A percentile compares a stretch with the other conserved stretches of the same genome.
Evolutionary conservation across 2,797 vertebrate genomes (phyloP).

Genomic region (Euthynnus affinis): DNA sequence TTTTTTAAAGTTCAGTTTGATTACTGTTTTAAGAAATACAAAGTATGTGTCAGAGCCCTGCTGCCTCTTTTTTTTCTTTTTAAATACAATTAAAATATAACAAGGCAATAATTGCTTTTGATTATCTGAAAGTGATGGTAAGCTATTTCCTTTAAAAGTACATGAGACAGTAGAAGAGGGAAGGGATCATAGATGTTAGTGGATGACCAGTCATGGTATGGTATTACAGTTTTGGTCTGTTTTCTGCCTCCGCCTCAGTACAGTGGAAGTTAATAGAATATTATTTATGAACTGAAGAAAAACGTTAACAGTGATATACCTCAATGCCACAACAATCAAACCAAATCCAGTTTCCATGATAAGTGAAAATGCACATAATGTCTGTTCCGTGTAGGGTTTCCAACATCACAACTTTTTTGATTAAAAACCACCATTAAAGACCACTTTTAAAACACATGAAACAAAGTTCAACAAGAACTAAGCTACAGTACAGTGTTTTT

Average conservation of each 20-base stretch:
- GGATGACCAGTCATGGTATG: neutral
- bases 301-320: no score
- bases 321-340: no score
- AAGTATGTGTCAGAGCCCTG: neutral
- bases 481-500: neutral
- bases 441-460: neutral
- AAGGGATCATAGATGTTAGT: no score
- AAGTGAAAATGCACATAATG: no score
- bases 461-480: neutral
- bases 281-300: no score
- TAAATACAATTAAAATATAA: constrained; percentile 20
- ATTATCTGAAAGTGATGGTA: neutral
- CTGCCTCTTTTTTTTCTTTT: neutral
- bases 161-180: neutral
- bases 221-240: neutral
- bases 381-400: neutral
- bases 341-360: no score
- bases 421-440: no score
- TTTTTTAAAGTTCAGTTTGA: constrained; percentile 51
- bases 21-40: constrained; percentile 43
- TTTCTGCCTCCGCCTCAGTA: neutral
- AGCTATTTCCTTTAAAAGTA: neutral
- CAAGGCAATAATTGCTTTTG: neutral
- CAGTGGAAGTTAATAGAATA: no score
- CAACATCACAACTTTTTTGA: neutral